Percentiles rank a stretch among this genome's conserved stretches.
Evolutionary conservation across 2,113 vertebrate species (phyloP).

Genomic region (Cyanoderma ruficeps): DNA sequence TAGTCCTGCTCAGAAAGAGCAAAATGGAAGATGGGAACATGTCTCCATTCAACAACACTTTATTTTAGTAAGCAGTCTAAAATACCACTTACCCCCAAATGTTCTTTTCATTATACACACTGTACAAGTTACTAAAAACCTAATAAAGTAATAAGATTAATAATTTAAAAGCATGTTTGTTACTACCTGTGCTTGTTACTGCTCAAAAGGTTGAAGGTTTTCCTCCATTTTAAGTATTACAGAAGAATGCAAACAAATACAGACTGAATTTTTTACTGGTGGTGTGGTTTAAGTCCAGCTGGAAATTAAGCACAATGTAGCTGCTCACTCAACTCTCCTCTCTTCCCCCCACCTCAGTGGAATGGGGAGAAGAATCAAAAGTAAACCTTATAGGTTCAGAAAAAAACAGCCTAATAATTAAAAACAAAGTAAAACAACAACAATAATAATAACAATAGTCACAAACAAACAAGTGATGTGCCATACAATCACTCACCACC

Average conservation of each 20-base stretch:
- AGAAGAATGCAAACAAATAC: neutral
- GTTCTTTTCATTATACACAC: neutral
- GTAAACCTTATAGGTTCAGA: neutral
- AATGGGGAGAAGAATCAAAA: neutral
- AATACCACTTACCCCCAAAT: neutral
- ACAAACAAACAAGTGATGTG: neutral
- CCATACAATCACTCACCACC: neutral
- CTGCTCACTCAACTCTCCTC: neutral
- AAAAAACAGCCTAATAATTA: neutral
- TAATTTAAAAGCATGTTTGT: neutral
- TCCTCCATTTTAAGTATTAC: neutral
- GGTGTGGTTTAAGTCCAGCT: neutral
- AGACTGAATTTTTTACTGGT: neutral
- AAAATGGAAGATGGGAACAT: neutral
- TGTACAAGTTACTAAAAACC: neutral
- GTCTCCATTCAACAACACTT: neutral
- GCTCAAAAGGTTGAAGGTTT: neutral
- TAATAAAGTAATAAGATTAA: neutral
- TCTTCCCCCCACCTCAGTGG: neutral
- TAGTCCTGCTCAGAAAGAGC: neutral
- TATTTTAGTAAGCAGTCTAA: neutral
- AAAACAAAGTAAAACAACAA: neutral
- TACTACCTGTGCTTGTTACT: neutral
- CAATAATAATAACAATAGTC: too few species aligned
- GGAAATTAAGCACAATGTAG: neutral